A percentile compares a stretch with the other conserved stretches of the same genome.
Evolutionary conservation across 2,888 invertebrate genomes (phyloP).

Genomic region (Diaprepes abbreviatus): DNA sequence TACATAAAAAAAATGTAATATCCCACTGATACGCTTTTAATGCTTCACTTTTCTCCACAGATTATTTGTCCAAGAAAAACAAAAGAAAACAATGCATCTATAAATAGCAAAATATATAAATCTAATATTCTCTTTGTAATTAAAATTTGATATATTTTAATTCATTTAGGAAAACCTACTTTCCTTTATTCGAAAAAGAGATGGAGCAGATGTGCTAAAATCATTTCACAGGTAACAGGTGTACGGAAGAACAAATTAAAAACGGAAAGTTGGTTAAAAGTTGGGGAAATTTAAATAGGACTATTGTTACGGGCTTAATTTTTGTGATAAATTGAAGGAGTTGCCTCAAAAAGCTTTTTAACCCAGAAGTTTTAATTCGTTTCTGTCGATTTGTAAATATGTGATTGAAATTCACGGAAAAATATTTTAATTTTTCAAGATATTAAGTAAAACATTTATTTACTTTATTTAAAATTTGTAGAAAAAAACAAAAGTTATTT

Average conservation of each 20-base stretch:
- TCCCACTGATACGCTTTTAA: no score
- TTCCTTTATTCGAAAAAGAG: neutral
- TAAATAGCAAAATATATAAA: no score
- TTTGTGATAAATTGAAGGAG: conserved; percentile 8
- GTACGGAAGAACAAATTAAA: conserved; percentile 10
- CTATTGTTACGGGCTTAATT: neutral
- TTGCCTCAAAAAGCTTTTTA: neutral
- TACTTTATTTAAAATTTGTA: no score
- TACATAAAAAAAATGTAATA: no score
- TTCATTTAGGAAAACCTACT: neutral
- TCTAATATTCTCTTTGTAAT: neutral
- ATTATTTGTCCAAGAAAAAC: no score
- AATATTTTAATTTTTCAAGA: no score
- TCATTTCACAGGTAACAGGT: neutral
- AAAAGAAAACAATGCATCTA: no score
- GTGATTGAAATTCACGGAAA: no score
- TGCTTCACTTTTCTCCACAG: no score
- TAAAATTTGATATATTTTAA: conserved; percentile 1
- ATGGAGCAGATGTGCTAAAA: neutral
- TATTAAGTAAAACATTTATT: no score
- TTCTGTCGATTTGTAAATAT: neutral
- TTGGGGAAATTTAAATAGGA: conserved; percentile 5
- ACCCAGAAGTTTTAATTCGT: neutral
- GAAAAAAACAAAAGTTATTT: no score
- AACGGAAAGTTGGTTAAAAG: conserved; percentile 8